Base-by-base conservation (phyloP, 2,797 vertebrate genomes). In the Chaunax sp. region DNA sequence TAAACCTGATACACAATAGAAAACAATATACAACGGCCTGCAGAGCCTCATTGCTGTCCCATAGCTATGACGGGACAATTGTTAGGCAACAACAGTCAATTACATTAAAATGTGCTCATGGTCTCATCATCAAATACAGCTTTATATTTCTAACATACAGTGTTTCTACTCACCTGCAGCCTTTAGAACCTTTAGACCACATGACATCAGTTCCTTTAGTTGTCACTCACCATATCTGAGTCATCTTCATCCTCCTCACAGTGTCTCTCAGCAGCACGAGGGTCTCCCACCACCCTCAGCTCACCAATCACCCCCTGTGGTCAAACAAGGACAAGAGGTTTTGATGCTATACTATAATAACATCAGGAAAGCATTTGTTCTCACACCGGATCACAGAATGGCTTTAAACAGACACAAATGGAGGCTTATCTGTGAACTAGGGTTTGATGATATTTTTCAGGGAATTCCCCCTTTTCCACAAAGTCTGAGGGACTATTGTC, bases 181-280 rank as follows among this genome's bases (percentile, higher is more conserved):
- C 35, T 40, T 2, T 37, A 37, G 3, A 37, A 33, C 15, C 15
- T 41, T 44, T 22, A 20, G 12, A 6, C 44, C 28, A 22, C 53
- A 60, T 49, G n/a, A 11, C 7, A 23, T 5, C 2, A 7, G 12
- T 23, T 11, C 28, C 10, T 25, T 60, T 20, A 16, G 20, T 1
- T 15, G 43, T 40, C 0, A 63, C 95, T 96, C 86, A 99, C 97
- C 90, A 86, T 89, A 0, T 97, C 96, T 0, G 75, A 75, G 18
- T 98, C 97, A 0, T 97, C 97, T 10, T 94, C 96, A 0, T 97
- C 96, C 1, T 98, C 98, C 51, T 96, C 94, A 1, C 98, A 99
- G 71, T 94, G 94, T n/a, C 52, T 83, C 56, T 94, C 94, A 0
- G 96, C 96, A 0, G 93, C 95, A 0, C 70, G 87, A 0, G 96